Conservation (phyloP, 2,888 invertebrate genomes). For the Sphaerophoria taeniata region DNA sequence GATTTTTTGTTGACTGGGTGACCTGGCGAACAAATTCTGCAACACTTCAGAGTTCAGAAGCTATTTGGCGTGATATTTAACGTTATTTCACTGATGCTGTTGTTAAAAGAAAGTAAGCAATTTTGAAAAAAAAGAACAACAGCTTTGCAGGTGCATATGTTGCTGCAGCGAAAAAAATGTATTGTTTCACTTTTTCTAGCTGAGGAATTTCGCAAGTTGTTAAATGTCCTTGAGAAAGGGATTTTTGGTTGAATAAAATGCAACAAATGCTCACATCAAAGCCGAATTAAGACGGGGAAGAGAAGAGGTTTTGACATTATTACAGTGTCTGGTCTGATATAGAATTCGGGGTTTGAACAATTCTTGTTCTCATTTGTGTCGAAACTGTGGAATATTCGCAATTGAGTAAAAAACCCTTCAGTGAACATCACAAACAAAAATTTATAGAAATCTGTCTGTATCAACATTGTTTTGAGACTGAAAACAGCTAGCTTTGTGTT, state of each 20-base stretch:
- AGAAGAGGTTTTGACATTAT: no score
- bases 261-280: constrained; percentile 15
- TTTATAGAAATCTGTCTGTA: no score
- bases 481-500: no score
- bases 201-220: constrained; percentile 13
- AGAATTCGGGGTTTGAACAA: no score
- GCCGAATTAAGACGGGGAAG: no score
- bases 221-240: neutral
- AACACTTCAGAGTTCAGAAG: constrained; percentile 67
- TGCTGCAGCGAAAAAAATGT: constrained; percentile 9
- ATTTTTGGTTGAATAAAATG: constrained; percentile 8
- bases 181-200: constrained; percentile 30
- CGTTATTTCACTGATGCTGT: constrained; percentile 43
- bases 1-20: no score
- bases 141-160: constrained; percentile 6
- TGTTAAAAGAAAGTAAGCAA: constrained; percentile 41
- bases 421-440: no score
- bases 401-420: no score
- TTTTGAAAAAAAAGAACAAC: neutral
- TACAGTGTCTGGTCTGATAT: no score
- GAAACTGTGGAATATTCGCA: no score
- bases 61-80: constrained; percentile 58
- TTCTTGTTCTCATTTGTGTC: no score
- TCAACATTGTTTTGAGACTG: no score
- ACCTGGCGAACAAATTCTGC: constrained; percentile 32